These are phyloP conservation scores for Zosterops lateralis DNA, from an alignment of 2,113 vertebrate species.

Conservation along the genomic window DNA sequence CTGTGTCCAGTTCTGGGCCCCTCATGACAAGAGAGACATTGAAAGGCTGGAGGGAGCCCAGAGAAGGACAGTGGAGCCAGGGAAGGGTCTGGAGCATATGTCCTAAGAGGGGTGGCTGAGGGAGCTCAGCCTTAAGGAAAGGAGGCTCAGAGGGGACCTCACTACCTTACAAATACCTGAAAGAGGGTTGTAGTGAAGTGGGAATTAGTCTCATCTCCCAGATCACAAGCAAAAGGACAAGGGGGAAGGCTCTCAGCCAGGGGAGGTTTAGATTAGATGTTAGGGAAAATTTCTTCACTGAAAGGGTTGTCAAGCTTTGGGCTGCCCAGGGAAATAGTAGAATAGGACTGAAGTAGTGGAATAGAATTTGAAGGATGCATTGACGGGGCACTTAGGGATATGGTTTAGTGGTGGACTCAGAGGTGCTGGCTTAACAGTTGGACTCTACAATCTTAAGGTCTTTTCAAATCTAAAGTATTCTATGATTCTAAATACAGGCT, in stretches of 20 bases:
- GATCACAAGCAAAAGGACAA: not conserved
- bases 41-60: not conserved
- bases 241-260: not conserved
- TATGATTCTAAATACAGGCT: not conserved
- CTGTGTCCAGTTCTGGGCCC: not conserved
- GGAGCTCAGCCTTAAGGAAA: not conserved
- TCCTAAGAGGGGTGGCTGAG: not conserved
- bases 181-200: not conserved
- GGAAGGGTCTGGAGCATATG: not conserved
- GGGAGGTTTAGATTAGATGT: not conserved
- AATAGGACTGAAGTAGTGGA: not conserved
- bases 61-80: not conserved
- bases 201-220: not conserved
- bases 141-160: not conserved
- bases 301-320: not conserved
- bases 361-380: not conserved
- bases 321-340: not conserved
- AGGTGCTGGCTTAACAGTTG: not conserved
- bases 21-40: not conserved
- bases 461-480: not conserved
- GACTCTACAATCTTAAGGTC: not conserved
- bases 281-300: not conserved
- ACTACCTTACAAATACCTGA: not conserved
- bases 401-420: not conserved
- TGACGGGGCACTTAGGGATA: not conserved